A percentile compares a stretch with the other conserved stretches of the same genome.
Evolutionary conservation across 2,888 invertebrate genomes (phyloP).

Genomic region (Tortrix viridana): DNA sequence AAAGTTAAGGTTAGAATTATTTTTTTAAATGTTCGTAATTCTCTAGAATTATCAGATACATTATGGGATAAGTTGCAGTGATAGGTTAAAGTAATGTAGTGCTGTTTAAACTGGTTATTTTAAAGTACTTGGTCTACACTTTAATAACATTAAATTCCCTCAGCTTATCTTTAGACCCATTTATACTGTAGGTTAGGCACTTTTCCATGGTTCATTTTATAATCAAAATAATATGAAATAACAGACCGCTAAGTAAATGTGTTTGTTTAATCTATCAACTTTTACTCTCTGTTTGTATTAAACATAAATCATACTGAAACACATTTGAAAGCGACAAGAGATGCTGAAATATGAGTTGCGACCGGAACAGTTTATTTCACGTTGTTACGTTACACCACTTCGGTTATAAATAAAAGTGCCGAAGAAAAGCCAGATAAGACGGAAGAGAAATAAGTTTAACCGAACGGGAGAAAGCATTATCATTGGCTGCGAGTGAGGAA

Average conservation of each 20-base stretch:
- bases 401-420: slow-evolving; percentile 79
- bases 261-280: too few relatives aligned
- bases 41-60: not conserved
- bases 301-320: slow-evolving; percentile 41
- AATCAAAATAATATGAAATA: too few relatives aligned
- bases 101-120: too few relatives aligned
- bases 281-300: not conserved
- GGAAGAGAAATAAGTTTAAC: slow-evolving; percentile 82
- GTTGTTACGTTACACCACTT: slow-evolving; percentile 72
- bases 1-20: slow-evolving; percentile 6
- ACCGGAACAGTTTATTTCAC: slow-evolving; percentile 71
- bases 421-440: slow-evolving; percentile 81
- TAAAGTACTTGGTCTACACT: too few relatives aligned
- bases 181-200: too few relatives aligned
- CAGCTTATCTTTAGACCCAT: too few relatives aligned
- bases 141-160: too few relatives aligned
- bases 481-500: slow-evolving; percentile 82
- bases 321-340: slow-evolving; percentile 54
- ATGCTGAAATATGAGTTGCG: slow-evolving; percentile 66
- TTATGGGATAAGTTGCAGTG: too few relatives aligned
- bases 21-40: not conserved
- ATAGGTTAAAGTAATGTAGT: too few relatives aligned
- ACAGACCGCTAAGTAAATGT: too few relatives aligned
- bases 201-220: too few relatives aligned
- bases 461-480: slow-evolving; percentile 83